Evolutionary conservation across 2,888 invertebrate species (phyloP).

Genomic region (Willowsia nigromaculata): DNA sequence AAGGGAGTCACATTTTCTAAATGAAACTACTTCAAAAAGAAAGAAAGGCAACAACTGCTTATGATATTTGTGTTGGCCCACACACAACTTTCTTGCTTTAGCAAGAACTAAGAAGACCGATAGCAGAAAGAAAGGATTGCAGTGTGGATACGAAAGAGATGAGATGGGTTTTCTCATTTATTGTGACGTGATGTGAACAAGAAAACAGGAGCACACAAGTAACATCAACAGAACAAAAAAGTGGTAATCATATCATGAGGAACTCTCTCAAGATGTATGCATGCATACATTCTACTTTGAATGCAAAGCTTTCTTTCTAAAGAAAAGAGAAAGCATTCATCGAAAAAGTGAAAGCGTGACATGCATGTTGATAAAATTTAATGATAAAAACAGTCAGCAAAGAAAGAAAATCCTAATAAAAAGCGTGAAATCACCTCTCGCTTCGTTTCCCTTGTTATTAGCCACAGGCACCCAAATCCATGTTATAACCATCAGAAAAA

Average conservation of each 20-base stretch:
- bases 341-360: constrained; percentile 38
- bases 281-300: background rate
- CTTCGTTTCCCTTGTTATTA: constrained; percentile 16
- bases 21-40: constrained; percentile 15
- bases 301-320: background rate
- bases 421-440: background rate
- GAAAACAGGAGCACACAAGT: background rate
- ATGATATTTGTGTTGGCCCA: background rate
- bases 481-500: too few species aligned
- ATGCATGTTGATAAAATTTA: constrained; percentile 16
- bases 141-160: background rate
- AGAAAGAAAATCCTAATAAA: background rate
- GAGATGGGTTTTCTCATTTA: constrained; percentile 32
- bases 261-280: constrained; percentile 25
- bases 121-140: background rate
- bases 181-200: constrained; percentile 30
- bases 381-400: constrained; percentile 27
- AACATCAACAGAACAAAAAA: background rate
- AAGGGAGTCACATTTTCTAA: constrained; percentile 30
- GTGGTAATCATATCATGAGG: constrained; percentile 2
- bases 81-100: background rate
- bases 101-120: background rate
- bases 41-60: background rate
- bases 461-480: background rate
- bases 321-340: constrained; percentile 6